Evolutionary conservation across 2,797 vertebrate species (phyloP).

Genomic region (Cottoperca gobio): DNA sequence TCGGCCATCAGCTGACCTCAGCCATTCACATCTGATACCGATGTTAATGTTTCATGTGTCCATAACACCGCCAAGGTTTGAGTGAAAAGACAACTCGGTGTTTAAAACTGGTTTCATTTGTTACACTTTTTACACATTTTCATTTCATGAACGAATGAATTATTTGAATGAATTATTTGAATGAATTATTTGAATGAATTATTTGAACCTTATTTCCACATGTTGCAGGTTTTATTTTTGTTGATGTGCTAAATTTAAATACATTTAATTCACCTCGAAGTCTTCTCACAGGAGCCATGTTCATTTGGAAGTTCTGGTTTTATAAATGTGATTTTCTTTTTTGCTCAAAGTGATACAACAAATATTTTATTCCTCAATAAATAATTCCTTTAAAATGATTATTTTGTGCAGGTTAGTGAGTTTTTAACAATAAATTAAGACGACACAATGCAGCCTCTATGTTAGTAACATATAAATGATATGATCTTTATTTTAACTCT

Average conservation of each 20-base stretch:
- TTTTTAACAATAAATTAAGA: not conserved
- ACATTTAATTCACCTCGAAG: not conserved
- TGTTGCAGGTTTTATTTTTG: not conserved
- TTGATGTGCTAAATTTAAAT: too few relatives aligned
- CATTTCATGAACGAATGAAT: not conserved
- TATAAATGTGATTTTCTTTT: not conserved
- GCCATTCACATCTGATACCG: not conserved
- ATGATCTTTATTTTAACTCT: too few relatives aligned
- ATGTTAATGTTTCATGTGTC: not conserved
- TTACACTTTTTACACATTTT: too few relatives aligned
- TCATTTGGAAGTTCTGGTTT: not conserved
- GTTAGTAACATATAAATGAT: too few relatives aligned
- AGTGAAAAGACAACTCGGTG: not conserved
- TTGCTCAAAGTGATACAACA: not conserved
- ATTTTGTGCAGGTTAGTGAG: not conserved
- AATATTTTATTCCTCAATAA: not conserved
- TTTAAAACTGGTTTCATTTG: too few relatives aligned
- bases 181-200: too few relatives aligned
- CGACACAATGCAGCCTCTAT: too few relatives aligned
- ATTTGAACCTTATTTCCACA: too few relatives aligned
- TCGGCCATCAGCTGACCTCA: constrained; percentile 22
- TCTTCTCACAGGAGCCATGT: not conserved
- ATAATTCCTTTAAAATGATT: not conserved
- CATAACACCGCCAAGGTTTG: not conserved
- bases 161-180: too few relatives aligned